Conservation (phyloP, 1,140 invertebrate species). For the Philaenus spumarius region DNA sequence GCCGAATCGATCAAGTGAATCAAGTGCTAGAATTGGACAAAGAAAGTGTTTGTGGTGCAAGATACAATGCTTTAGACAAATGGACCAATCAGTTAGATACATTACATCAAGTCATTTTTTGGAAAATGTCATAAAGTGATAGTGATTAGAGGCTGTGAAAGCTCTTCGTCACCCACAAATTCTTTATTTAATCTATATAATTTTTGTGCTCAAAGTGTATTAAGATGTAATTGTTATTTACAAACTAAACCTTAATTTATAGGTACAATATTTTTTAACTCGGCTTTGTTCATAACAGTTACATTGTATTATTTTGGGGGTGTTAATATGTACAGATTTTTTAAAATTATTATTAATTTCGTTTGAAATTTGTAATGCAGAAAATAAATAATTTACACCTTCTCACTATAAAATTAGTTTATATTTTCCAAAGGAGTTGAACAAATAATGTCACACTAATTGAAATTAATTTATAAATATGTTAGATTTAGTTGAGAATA, state of each 20-base stretch:
- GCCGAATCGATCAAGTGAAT: slow-evolving; percentile 93
- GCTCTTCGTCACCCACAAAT: background rate
- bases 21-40: slow-evolving; percentile 87
- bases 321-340: slow-evolving; percentile 15
- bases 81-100: slow-evolving; percentile 89
- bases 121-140: slow-evolving; percentile 56
- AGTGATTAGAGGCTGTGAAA: background rate
- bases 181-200: background rate
- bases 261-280: background rate
- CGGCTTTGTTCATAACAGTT: background rate
- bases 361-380: slow-evolving; percentile 3
- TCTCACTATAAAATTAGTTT: background rate
- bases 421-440: background rate
- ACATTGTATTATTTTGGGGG: slow-evolving; percentile 1
- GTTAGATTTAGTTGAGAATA: slow-evolving; percentile 6
- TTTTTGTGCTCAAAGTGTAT: background rate
- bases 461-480: background rate
- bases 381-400: background rate
- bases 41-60: slow-evolving; percentile 70
- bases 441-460: background rate
- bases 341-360: background rate
- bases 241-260: background rate
- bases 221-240: background rate
- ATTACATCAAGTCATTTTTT: slow-evolving; percentile 82
- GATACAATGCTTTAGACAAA: slow-evolving; percentile 91